Evolutionary conservation across 2,113 vertebrate species (phyloP).

Genomic region (Tamias sibiricus): DNA sequence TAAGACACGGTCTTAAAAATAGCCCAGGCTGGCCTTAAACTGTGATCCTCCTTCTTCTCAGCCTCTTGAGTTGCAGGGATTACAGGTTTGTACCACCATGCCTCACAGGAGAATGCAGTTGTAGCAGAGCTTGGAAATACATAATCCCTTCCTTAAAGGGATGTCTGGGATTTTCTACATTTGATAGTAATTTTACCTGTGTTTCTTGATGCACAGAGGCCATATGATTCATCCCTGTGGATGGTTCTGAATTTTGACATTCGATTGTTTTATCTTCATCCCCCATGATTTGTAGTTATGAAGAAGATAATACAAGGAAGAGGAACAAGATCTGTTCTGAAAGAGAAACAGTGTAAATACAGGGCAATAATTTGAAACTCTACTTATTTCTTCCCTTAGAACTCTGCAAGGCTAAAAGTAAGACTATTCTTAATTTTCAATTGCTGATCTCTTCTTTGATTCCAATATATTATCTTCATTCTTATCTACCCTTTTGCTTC

Average conservation of each 20-base stretch:
- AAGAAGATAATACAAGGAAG: background rate
- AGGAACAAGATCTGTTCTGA: slow-evolving; percentile 18
- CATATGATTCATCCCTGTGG: slow-evolving; percentile 10
- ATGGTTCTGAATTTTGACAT: slow-evolving; percentile 34
- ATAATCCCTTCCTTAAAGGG: background rate
- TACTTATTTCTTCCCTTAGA: slow-evolving; percentile 36
- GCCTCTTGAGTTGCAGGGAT: background rate
- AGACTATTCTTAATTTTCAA: slow-evolving; percentile 13
- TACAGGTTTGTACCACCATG: background rate
- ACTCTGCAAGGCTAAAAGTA: background rate
- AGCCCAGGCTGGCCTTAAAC: too few relatives aligned
- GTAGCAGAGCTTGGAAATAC: background rate
- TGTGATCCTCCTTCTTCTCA: background rate
- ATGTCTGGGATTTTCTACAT: background rate
- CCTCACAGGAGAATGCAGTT: background rate
- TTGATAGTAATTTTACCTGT: slow-evolving; percentile 77
- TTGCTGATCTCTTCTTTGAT: background rate
- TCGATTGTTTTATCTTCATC: slow-evolving; percentile 58
- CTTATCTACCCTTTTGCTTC: background rate
- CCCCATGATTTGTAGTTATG: slow-evolving; percentile 76
- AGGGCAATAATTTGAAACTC: background rate
- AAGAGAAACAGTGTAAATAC: slow-evolving; percentile 29
- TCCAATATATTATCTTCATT: slow-evolving; percentile 3
- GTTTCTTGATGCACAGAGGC: slow-evolving; percentile 32
- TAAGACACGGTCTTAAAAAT: background rate